Evolutionary conservation across 2,888 invertebrate genomes (phyloP), one percentile per base, ranked within the genome.

Genomic region (Orthonychiurus folsomi): DNA sequence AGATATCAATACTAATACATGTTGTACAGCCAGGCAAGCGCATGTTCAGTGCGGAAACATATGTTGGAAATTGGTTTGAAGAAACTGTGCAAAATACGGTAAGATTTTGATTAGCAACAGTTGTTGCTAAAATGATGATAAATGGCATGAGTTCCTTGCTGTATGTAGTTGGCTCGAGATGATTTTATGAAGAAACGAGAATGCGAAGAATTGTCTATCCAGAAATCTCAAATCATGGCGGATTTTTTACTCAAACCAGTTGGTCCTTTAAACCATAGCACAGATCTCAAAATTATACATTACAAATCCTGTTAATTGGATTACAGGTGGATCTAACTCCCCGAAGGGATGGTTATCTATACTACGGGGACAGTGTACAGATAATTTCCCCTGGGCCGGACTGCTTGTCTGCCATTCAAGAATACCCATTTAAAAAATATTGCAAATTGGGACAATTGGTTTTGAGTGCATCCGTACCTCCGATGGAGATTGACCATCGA

Each of bases 31-130:
- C 56, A 3, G 23, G 3, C 5, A 57, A 57, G 23, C 61, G 65
- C 55, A 63, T 65, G 54, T 65, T 63, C 47, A 63, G 63, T 28
- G 68, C 69, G 1, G 72, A 70, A 50, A 72, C 72, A 1, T 70
- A 70, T 25, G 65, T 70, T 0, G 67, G 68, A 1, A 72, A 72
- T 50, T 72, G 72, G 72, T 72, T 69, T 48, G 72, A 72, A 63
- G 69, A 72, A 12, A 69, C 69, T 25, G 64, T 62, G 21, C 58
- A 64, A 12, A 69, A 70, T 50, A 69, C 67, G 27, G 71, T 71
- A 60, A 65, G 63, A 56, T n/a, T n/a, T n/a, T n/a, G n/a, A n/a
- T n/a, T n/a, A n/a, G n/a, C n/a, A n/a, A n/a, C n/a, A n/a, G n/a
- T n/a, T n/a, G n/a, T n/a, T n/a, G n/a, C n/a, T n/a, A n/a, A n/a